Evolutionary conservation across 2,888 invertebrate species (phyloP).

Genomic region (Hecatera dysodea): DNA sequence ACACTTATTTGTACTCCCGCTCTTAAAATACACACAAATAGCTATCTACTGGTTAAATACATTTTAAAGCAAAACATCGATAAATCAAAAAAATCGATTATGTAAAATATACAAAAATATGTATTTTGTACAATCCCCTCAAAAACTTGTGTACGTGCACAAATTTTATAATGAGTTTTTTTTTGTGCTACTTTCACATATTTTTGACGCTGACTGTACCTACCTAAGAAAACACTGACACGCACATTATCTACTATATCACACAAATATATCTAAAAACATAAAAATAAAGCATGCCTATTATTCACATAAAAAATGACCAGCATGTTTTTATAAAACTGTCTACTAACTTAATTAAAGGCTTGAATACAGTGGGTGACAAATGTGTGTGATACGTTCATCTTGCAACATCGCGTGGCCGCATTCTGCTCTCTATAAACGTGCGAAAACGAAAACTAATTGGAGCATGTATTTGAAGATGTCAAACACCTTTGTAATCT

Average conservation of each 20-base stretch:
- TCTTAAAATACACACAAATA: constrained; percentile 63
- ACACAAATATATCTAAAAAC: constrained; percentile 51
- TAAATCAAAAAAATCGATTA: constrained; percentile 49
- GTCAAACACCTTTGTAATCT: not conserved
- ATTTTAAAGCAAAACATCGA: constrained; percentile 62
- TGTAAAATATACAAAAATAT: constrained; percentile 66
- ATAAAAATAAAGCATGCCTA: constrained; percentile 49
- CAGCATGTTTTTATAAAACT: constrained; percentile 70
- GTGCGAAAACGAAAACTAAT: not conserved
- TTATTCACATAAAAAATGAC: constrained; percentile 67
- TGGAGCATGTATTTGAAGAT: not conserved
- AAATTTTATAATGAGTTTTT: constrained; percentile 3
- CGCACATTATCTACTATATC: constrained; percentile 48
- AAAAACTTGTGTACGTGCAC: constrained; percentile 40
- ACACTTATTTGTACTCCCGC: constrained; percentile 65
- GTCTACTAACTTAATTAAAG: constrained; percentile 49
- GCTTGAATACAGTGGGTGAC: not conserved
- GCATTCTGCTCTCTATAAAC: not conserved
- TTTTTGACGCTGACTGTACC: constrained; percentile 55
- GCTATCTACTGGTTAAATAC: constrained; percentile 62
- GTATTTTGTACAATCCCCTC: constrained; percentile 44
- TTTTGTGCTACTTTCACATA: constrained; percentile 26
- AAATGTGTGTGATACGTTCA: not conserved
- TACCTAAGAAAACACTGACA: constrained; percentile 56
- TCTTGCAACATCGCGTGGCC: not conserved